Conservation (phyloP, 2,888 invertebrate species). For the Yponomeuta plumbellus region DNA sequence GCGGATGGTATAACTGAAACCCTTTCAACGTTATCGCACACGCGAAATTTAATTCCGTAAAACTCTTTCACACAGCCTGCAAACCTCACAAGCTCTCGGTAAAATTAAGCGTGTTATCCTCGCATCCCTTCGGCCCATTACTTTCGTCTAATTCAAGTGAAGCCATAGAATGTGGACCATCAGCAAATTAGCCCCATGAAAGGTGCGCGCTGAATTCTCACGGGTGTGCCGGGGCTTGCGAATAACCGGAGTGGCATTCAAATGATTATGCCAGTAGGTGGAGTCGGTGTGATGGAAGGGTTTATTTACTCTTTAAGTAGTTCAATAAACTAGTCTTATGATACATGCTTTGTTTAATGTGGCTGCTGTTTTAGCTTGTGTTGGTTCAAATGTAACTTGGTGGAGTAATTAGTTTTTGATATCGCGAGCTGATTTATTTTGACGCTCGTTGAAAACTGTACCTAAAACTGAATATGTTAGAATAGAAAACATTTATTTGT, state of each 20-base stretch:
- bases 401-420: too few species aligned
- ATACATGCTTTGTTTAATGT: neutral
- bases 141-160: conserved; percentile 45
- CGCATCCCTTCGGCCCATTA: conserved; percentile 20
- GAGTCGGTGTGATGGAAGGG: neutral
- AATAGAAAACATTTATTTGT: too few species aligned
- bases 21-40: neutral
- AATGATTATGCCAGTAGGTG: conserved; percentile 2
- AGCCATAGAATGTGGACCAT: conserved; percentile 52
- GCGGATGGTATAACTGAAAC: neutral
- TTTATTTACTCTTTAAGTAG: neutral
- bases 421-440: too few species aligned
- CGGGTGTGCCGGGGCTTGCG: conserved; percentile 1
- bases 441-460: too few species aligned
- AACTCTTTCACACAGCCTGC: neutral
- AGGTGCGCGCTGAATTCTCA: conserved; percentile 59
- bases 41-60: neutral
- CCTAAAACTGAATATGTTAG: too few species aligned
- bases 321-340: neutral
- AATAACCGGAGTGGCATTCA: neutral
- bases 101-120: conserved; percentile 19
- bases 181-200: conserved; percentile 72
- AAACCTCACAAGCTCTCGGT: neutral
- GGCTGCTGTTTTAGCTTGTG: neutral
- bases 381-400: too few species aligned